Conservation (phyloP, 2,888 invertebrate genomes). For the Sesia bembeciformis region DNA sequence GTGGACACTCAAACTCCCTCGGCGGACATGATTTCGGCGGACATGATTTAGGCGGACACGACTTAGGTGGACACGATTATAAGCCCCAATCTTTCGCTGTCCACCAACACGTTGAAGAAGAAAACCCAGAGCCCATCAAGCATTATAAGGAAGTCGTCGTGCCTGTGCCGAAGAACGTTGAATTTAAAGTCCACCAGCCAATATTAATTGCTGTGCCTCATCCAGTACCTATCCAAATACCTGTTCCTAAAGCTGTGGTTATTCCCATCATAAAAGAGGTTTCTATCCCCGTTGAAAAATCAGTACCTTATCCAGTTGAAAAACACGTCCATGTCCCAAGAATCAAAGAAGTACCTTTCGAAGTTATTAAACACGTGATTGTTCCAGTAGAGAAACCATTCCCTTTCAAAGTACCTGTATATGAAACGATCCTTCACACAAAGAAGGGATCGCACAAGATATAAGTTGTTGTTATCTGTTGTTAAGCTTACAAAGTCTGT, state of each 20-base stretch:
- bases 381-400: slow-evolving; percentile 81
- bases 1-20: slow-evolving; percentile 17
- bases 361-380: slow-evolving; percentile 79
- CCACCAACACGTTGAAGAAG: slow-evolving; percentile 79
- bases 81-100: slow-evolving; percentile 70
- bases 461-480: slow-evolving; percentile 15
- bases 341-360: slow-evolving; percentile 80
- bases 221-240: slow-evolving; percentile 80
- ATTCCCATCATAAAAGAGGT: slow-evolving; percentile 81
- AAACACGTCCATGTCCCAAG: slow-evolving; percentile 78
- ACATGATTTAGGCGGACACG: slow-evolving; percentile 40
- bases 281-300: slow-evolving; percentile 80
- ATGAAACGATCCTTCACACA: slow-evolving; percentile 82
- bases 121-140: slow-evolving; percentile 79
- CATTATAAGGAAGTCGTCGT: slow-evolving; percentile 80
- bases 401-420: slow-evolving; percentile 81
- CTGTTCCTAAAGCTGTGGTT: slow-evolving; percentile 79
- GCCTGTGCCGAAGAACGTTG: slow-evolving; percentile 76
- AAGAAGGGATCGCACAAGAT: slow-evolving; percentile 73
- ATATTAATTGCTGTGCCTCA: slow-evolving; percentile 75
- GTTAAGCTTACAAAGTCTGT: slow-evolving; percentile 4
- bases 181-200: slow-evolving; percentile 73
- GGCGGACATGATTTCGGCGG: slow-evolving; percentile 20
- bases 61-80: slow-evolving; percentile 42
- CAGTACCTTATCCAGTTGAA: slow-evolving; percentile 81